phyloP scores from a whole-genome alignment of 1,140 invertebrate species.

The Stegodyphus mimosarum region DNA sequence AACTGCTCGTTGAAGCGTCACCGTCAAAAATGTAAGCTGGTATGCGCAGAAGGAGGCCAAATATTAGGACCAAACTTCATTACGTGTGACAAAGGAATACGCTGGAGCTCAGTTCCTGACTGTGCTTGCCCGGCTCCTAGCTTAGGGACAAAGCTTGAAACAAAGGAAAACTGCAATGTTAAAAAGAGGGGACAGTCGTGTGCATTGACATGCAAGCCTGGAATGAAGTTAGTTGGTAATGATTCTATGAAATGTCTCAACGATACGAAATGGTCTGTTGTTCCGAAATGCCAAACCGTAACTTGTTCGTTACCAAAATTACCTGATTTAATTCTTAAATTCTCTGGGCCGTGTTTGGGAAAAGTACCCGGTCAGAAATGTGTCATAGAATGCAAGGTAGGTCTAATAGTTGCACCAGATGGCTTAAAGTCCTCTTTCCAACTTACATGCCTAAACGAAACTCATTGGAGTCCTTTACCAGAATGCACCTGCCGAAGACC shows the following conservation, averaged over 20 bases:
- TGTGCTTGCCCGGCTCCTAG: not conserved
- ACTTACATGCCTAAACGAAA: slow-evolving; percentile 6
- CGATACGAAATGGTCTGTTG: not conserved
- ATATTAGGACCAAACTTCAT: not conserved
- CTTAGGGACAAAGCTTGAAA: not conserved
- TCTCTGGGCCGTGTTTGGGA: not conserved
- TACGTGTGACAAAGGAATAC: not conserved
- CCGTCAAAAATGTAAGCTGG: slow-evolving; percentile 2
- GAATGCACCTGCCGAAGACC: not conserved
- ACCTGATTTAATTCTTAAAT: not conserved
- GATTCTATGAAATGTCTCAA: not conserved
- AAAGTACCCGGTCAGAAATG: not conserved
- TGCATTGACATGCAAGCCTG: not conserved
- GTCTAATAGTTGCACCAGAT: no score
- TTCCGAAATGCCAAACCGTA: not conserved
- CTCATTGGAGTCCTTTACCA: slow-evolving; percentile 4
- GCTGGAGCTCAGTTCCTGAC: not conserved
- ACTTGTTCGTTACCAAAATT: not conserved
- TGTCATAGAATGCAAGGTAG: not conserved
- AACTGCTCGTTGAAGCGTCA: not conserved
- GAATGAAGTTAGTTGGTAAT: not conserved
- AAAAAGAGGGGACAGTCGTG: not conserved
- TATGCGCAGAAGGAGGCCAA: not conserved
- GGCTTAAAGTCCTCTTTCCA: not conserved
- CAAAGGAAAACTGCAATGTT: not conserved